Percentiles rank a stretch among this genome's conserved stretches.
phyloP scores from a whole-genome alignment of 2,888 invertebrate species.

The Eulithis testata region DNA sequence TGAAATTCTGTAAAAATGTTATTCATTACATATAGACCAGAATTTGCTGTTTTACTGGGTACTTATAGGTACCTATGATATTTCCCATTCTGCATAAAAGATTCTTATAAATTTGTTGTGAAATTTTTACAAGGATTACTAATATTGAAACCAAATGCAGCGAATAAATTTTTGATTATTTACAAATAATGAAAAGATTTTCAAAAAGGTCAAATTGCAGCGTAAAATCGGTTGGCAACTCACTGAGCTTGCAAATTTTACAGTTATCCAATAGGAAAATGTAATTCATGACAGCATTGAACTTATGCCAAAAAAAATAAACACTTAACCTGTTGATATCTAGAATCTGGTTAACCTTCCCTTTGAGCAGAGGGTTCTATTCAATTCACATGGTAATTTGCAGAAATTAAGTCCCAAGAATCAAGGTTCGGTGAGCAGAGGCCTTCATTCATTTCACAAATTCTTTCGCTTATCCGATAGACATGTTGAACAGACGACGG shows the following conservation, averaged over 20 bases:
- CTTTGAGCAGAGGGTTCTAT: conserved; percentile 14
- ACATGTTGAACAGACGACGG: conserved; percentile 19
- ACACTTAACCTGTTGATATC: conserved; percentile 13
- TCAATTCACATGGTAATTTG: conserved; percentile 22
- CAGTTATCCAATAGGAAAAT: background rate
- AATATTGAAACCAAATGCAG: no score
- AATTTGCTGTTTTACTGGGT: no score
- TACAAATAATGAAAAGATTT: no score
- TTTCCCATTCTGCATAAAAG: no score
- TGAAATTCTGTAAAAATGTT: conserved; percentile 83
- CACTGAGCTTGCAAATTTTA: no score
- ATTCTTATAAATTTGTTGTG: no score
- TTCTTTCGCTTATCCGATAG: conserved; percentile 17
- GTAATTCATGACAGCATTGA: conserved; percentile 1
- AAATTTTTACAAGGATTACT: no score
- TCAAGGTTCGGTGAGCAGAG: conserved; percentile 25
- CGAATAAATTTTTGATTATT: no score
- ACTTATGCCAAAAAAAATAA: conserved; percentile 10
- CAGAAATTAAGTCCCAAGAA: conserved; percentile 22
- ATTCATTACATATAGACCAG: no score
- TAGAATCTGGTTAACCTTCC: conserved; percentile 7
- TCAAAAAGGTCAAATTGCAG: no score
- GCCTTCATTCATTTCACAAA: conserved; percentile 27
- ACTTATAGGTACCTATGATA: no score
- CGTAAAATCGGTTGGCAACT: no score